Conservation (phyloP, 2,113 vertebrate genomes). For the Piprites chloris region DNA sequence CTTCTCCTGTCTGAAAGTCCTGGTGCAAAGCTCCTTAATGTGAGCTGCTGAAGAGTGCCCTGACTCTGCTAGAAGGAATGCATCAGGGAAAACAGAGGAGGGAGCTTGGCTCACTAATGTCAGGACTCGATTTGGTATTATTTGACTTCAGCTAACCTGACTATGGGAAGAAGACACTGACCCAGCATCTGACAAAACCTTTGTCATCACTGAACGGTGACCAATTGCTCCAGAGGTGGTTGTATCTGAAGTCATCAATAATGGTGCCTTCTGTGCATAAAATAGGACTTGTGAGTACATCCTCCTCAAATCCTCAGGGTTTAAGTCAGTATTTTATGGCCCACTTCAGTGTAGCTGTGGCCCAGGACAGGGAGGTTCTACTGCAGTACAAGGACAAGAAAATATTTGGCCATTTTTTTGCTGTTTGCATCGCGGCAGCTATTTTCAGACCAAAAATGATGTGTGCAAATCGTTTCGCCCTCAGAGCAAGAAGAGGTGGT, state of each 20-base stretch:
- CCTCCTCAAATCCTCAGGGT: background rate
- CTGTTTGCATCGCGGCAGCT: slow-evolving; percentile 36
- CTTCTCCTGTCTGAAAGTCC: background rate
- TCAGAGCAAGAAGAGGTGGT: slow-evolving; percentile 36
- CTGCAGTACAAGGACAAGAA: background rate
- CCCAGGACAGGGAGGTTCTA: background rate
- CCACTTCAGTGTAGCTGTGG: background rate
- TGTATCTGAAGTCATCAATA: background rate
- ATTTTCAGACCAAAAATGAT: slow-evolving; percentile 58
- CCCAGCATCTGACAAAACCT: background rate
- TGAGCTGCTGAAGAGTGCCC: background rate
- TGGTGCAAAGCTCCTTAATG: background rate
- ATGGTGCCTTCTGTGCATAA: background rate
- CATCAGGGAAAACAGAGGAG: background rate
- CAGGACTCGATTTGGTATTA: no score
- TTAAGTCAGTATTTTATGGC: background rate
- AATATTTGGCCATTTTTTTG: background rate
- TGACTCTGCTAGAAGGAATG: background rate
- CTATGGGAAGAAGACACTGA: background rate
- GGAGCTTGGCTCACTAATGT: background rate
- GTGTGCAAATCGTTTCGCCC: slow-evolving; percentile 62
- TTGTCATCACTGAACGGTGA: background rate
- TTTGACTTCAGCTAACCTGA: background rate
- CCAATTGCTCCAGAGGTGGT: background rate
- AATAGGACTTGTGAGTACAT: background rate